A percentile compares a stretch with the other conserved stretches of the same genome.
These are phyloP conservation scores for Nannobrachium achirus DNA, from an alignment of 2,113 vertebrate species.

Conservation along the genomic window DNA sequence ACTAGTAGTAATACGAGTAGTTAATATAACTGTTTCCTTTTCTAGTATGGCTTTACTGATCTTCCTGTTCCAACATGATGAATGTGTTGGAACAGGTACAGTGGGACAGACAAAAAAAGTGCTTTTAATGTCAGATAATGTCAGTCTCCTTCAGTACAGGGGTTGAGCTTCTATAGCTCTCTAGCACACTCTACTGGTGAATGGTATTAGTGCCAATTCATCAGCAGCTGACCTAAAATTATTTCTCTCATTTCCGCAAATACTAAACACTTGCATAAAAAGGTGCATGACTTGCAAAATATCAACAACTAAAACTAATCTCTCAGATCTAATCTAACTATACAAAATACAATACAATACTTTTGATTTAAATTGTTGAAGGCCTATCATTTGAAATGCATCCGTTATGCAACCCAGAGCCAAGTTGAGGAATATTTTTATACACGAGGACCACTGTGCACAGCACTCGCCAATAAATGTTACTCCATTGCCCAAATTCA, in stretches of 20 bases:
- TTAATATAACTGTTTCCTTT: no score
- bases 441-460: not conserved
- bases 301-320: not conserved
- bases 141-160: not conserved
- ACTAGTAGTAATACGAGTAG: no score
- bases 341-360: not conserved
- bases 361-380: not conserved
- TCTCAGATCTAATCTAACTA: not conserved
- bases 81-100: not conserved
- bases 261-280: no score
- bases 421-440: not conserved
- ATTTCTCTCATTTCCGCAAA: no score
- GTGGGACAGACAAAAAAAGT: not conserved
- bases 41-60: no score
- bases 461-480: slow-evolving; percentile 26
- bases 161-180: not conserved
- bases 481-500: not conserved
- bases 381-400: not conserved
- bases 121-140: not conserved
- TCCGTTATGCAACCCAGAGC: not conserved
- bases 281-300: no score
- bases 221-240: not conserved
- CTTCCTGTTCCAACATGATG: no score
- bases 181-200: slow-evolving; percentile 28
- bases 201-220: not conserved